Base-by-base conservation (phyloP, 2,113 vertebrate genomes). In the Abramis brama region DNA sequence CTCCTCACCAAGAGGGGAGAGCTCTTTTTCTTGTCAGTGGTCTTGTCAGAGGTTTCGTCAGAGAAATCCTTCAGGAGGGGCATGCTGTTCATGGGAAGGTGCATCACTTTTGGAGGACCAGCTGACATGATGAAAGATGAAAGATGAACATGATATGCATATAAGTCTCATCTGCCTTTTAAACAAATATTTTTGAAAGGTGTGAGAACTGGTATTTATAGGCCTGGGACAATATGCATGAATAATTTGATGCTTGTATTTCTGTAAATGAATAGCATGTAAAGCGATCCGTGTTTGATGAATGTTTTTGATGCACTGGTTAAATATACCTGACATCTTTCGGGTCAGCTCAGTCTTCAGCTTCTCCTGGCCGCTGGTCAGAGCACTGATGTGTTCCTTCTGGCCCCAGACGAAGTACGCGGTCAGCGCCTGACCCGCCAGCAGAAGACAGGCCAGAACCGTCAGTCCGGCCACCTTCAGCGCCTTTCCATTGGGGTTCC, bases 391-490 rank as follows among this genome's bases (percentile, higher is more conserved):
- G 89, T 92, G 91, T 1, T 59, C 30, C 36, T 60, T 90, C 91
- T 95, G 94, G 85, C 62, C 88, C 74, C 93, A n/a, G 60, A 94
- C 81, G 55, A 94, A 91, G 89, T 93, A 95, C 55, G 77, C 89
- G 0, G 90, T 91, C 71, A 92, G 74, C 0, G 52, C 92, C 90
- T 95, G 94, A 27, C 93, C 91, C 8, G 88, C 89, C 21, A 95
- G 91, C 86, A 95, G 92, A 30, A 93, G 83, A 25, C 91, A 92
- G 70, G 91, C 93, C 88, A 95, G 17, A 83, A 95, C 77, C 33
- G 93, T 93, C 5, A 95, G 0, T 19, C 92, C 93, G 5, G 92
- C 87, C 62, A 94, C 90, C 76, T 92, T 95, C 68, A 86, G 68
- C 0, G 86, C 85, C 62, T 85, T 86, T 21, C 11, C 25, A 68